These are phyloP conservation scores for Oostethus manadensis DNA, from an alignment of 2,113 vertebrate genomes.

Conservation along the genomic window DNA sequence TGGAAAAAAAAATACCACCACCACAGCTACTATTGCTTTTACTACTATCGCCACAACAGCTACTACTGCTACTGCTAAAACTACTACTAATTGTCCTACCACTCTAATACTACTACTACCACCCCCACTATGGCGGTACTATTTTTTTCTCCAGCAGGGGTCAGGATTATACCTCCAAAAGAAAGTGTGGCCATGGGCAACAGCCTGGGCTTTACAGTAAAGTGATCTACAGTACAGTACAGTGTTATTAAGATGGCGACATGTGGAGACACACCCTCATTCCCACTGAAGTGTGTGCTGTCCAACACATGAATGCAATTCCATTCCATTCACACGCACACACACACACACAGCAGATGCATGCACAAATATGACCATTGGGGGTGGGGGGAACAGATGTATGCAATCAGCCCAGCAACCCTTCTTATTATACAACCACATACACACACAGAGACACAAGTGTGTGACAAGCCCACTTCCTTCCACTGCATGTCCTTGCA, in stretches of 20 bases:
- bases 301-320: slow-evolving; percentile 44
- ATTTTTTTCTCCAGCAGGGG: slow-evolving; percentile 51
- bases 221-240: slow-evolving; percentile 32
- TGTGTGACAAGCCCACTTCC: slow-evolving; percentile 23
- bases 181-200: slow-evolving; percentile 14
- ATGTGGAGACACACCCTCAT: slow-evolving; percentile 56
- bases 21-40: too few relatives aligned
- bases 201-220: slow-evolving; percentile 25
- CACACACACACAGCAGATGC: slow-evolving; percentile 24
- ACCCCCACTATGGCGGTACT: not conserved
- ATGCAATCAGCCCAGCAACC: slow-evolving; percentile 11
- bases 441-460: not conserved
- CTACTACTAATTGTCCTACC: too few relatives aligned
- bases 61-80: too few relatives aligned
- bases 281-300: slow-evolving; percentile 26
- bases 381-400: slow-evolving; percentile 9
- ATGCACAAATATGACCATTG: slow-evolving; percentile 19
- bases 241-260: slow-evolving; percentile 40
- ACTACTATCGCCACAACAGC: too few relatives aligned
- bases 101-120: too few relatives aligned
- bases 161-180: slow-evolving; percentile 42
- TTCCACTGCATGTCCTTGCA: slow-evolving; percentile 42
- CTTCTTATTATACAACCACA: slow-evolving; percentile 6
- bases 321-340: slow-evolving; percentile 22
- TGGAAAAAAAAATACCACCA: too few relatives aligned